These are phyloP conservation scores for Delphinus delphis DNA, from an alignment of 2,113 vertebrate species.

Conservation along the genomic window DNA sequence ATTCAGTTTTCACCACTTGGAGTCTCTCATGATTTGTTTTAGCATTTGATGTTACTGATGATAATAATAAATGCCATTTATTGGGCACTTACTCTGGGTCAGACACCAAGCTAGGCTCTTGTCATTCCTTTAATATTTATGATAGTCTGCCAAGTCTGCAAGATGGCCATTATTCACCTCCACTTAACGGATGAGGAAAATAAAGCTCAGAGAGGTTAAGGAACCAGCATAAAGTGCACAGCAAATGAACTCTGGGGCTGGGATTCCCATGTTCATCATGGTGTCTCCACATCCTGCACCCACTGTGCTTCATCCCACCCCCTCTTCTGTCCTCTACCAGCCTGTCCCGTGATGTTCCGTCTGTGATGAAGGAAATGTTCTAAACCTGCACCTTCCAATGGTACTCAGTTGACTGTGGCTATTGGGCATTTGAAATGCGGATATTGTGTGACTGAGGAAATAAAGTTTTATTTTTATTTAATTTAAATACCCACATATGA, in stretches of 20 bases:
- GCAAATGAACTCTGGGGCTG: neutral
- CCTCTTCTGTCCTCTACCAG: neutral
- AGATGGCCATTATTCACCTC: neutral
- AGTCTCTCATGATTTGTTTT: neutral
- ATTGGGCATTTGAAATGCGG: neutral
- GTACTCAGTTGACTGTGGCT: neutral
- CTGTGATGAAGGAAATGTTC: neutral
- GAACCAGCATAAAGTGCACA: neutral
- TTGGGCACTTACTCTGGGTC: neutral
- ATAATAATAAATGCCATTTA: neutral
- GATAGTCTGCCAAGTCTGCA: neutral
- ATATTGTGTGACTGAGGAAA: neutral
- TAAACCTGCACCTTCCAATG: neutral
- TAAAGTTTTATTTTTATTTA: neutral
- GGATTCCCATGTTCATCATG: fast-evolving
- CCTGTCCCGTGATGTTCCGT: fast-evolving
- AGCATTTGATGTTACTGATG: neutral
- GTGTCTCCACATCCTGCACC: neutral
- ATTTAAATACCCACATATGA: neutral
- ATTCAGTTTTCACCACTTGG: neutral
- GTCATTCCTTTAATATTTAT: neutral
- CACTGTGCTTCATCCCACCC: fast-evolving
- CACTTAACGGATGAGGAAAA: neutral
- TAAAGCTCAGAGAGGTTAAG: neutral
- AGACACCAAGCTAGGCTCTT: neutral